Evolutionary conservation across 2,888 invertebrate genomes (phyloP).

Genomic region (Idaea aversata): DNA sequence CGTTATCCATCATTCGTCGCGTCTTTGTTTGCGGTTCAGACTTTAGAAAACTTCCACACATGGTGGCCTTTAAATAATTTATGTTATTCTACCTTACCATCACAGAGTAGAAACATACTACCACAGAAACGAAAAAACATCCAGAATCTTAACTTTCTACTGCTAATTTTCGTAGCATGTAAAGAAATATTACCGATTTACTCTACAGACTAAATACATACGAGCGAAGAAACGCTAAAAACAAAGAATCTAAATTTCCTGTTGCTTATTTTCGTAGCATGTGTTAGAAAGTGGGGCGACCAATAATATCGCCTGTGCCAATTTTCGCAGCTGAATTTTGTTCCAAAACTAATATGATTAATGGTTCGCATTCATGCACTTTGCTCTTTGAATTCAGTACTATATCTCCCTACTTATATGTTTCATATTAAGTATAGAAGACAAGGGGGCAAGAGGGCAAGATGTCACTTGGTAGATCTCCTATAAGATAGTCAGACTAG

Average conservation of each 20-base stretch:
- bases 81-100: neutral
- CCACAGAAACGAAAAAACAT: too few relatives aligned
- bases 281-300: neutral
- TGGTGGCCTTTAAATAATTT: neutral
- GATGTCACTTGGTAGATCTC: too few relatives aligned
- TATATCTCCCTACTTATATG: neutral
- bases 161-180: too few relatives aligned
- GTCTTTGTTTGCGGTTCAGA: neutral
- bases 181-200: too few relatives aligned
- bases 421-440: neutral
- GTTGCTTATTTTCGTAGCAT: too few relatives aligned
- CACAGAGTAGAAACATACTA: too few relatives aligned
- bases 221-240: too few relatives aligned
- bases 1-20: neutral
- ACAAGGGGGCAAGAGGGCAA: neutral
- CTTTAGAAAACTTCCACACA: neutral
- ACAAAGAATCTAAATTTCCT: too few relatives aligned
- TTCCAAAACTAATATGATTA: neutral
- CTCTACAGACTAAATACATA: too few relatives aligned
- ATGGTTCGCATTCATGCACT: neutral
- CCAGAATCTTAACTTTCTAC: too few relatives aligned
- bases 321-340: neutral
- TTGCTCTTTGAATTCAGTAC: neutral
- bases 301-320: neutral
- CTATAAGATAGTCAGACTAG: too few relatives aligned